These are phyloP conservation scores for Caenorhabditis uteleia DNA, from an alignment of 2,888 invertebrate genomes.

Conservation along the genomic window DNA sequence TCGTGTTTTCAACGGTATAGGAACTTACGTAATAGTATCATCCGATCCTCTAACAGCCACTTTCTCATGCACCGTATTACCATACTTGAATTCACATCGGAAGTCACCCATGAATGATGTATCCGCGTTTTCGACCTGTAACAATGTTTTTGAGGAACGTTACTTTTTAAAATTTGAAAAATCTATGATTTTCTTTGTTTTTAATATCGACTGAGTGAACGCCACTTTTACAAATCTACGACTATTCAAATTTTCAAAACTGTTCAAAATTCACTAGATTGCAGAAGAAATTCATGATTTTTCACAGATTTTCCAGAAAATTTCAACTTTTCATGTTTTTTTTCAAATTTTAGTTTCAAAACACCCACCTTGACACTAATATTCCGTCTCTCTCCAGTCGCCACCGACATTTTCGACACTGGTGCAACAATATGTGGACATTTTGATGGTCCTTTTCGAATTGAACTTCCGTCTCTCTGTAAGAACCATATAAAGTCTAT, in stretches of 20 bases:
- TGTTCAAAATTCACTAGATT: no score
- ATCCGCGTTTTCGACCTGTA: conserved; percentile 55
- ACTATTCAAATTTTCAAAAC: no score
- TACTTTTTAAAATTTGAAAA: neutral
- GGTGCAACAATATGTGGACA: conserved; percentile 70
- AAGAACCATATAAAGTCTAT: conserved; percentile 20
- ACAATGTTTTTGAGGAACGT: neutral
- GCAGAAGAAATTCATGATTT: no score
- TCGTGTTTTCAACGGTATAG: neutral
- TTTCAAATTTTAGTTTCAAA: conserved; percentile 35
- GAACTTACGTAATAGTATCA: conserved; percentile 50
- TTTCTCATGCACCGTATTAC: conserved; percentile 49
- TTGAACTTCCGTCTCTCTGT: conserved; percentile 58
- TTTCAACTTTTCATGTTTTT: neutral
- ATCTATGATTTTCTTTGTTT: no score
- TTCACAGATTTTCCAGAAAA: neutral
- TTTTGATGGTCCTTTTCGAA: conserved; percentile 67
- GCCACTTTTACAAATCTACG: no score
- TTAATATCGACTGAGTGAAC: no score
- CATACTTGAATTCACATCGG: conserved; percentile 63
- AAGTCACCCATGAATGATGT: conserved; percentile 68
- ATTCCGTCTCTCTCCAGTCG: conserved; percentile 68
- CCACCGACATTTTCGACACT: conserved; percentile 69
- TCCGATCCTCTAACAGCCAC: conserved; percentile 40
- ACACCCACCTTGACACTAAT: conserved; percentile 70